Evolutionary conservation across 2,113 vertebrate species (phyloP), one percentile per base, ranked within the genome.

Genomic region (Oreochromis aureus): DNA sequence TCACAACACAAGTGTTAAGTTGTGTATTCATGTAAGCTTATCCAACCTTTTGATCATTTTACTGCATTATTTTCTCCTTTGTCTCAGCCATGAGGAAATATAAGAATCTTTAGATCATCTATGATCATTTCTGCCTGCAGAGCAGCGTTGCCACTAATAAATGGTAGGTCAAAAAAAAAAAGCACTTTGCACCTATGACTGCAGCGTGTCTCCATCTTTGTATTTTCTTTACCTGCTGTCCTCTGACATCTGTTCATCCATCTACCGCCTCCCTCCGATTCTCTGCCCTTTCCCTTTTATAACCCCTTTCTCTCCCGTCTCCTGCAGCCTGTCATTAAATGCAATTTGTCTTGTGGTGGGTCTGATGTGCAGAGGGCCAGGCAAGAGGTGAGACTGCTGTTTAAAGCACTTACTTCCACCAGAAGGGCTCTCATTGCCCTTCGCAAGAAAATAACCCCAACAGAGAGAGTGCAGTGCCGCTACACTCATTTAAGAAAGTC

Each of bases 381-480:
- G 13, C 27, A 3, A 54, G 73, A 85, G 66, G 79, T 56, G 78
- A 82, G 51, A 18, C 61, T 48, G 69, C 82, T 80, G 66, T 53
- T 89, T 44, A 82, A 89, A 82, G 41, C 81, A 81, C 85, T 89
- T 80, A 54, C 11, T 12, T 24, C 87, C 85, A 44, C 27, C 36
- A 69, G 39, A 61, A 48, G 24, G 41, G 55, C 34, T 78, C 24
- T 84, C 46, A 36, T 22, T 51, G 44, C 8, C n/a, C 63, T 41
- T 32, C 12, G 8, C 55, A 41, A 32, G 78, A 73, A 36, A 89
- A 59, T 41, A 80, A 66, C 13, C 46, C 19, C 15, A 4, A 53
- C 27, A 22, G 63, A 82, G 41, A n/a, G 63, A 85, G 19, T 10
- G 12, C 10, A 5, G 13, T 6, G 27, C 36, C 7, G 44, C 55